Conservation (phyloP, 2,113 vertebrate species). For the Thalassoma bifasciatum region DNA sequence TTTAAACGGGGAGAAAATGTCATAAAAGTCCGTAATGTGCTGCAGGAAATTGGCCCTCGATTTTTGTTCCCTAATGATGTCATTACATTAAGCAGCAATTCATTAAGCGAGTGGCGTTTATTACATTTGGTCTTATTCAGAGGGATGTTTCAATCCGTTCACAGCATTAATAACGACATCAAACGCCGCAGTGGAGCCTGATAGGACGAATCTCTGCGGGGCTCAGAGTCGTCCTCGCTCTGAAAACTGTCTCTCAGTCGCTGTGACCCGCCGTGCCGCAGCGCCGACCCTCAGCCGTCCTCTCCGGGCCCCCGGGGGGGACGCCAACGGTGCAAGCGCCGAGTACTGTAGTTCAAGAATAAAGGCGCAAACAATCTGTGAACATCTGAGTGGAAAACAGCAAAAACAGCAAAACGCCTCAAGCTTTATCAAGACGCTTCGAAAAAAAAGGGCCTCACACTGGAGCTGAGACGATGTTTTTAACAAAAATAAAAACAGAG, state of each 20-base stretch:
- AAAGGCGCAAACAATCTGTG: background rate
- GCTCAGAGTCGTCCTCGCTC: background rate
- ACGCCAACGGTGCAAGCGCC: background rate
- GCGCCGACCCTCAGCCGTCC: constrained; percentile 1
- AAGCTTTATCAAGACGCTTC: no score
- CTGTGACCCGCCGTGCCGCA: constrained; percentile 7
- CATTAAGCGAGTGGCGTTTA: constrained; percentile 5
- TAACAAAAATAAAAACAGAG: no score
- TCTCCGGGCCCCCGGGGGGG: background rate
- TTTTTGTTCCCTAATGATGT: constrained; percentile 23
- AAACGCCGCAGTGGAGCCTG: no score
- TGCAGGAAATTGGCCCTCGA: constrained; percentile 17
- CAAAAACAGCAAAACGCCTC: no score
- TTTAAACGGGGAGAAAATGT: constrained; percentile 4
- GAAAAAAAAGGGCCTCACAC: no score
- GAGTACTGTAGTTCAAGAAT: no score
- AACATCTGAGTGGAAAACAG: background rate
- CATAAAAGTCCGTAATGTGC: constrained; percentile 27
- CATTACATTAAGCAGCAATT: constrained; percentile 20
- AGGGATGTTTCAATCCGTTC: background rate
- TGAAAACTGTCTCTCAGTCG: background rate
- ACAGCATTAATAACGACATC: background rate
- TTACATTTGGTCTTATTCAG: background rate
- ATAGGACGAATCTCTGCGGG: background rate
- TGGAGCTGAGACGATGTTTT: no score